phyloP scores from a whole-genome alignment of 1,140 invertebrate species.

The Bilobella aurantiaca region DNA sequence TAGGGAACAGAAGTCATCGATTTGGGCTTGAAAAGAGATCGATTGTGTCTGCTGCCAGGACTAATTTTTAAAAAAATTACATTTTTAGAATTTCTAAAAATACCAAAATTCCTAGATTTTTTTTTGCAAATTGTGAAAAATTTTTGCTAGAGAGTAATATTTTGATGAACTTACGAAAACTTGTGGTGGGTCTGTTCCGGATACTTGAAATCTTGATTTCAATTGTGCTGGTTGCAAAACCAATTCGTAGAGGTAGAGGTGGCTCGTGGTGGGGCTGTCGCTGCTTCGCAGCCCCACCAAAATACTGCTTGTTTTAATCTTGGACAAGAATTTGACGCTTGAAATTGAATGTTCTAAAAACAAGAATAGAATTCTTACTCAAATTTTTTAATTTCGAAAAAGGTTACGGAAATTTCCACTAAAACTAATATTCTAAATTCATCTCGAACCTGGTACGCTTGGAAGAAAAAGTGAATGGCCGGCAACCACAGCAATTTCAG shows the following conservation, averaged over 20 bases:
- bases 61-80: slow-evolving; percentile 26
- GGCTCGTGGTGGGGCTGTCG: slow-evolving; percentile 11
- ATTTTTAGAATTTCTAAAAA: no score
- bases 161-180: slow-evolving; percentile 16
- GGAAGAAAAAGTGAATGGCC: slow-evolving; percentile 28
- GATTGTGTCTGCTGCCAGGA: slow-evolving; percentile 28
- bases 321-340: slow-evolving; percentile 24
- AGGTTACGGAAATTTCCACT: not conserved
- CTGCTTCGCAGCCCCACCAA: slow-evolving; percentile 22
- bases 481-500: slow-evolving; percentile 19
- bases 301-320: slow-evolving; percentile 14
- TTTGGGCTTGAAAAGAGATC: slow-evolving; percentile 20
- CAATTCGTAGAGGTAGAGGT: slow-evolving; percentile 25
- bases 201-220: slow-evolving; percentile 27
- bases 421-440: not conserved
- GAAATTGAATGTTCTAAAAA: slow-evolving; percentile 30
- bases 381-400: slow-evolving; percentile 2
- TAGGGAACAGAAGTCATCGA: slow-evolving; percentile 24
- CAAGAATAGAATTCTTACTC: slow-evolving; percentile 11
- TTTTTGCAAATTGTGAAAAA: not conserved
- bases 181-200: slow-evolving; percentile 5
- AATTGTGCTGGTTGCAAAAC: slow-evolving; percentile 18
- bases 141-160: not conserved
- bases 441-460: slow-evolving; percentile 8
- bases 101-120: not conserved